Conservation (phyloP, 2,888 invertebrate genomes). For the Euplexia lucipara region DNA sequence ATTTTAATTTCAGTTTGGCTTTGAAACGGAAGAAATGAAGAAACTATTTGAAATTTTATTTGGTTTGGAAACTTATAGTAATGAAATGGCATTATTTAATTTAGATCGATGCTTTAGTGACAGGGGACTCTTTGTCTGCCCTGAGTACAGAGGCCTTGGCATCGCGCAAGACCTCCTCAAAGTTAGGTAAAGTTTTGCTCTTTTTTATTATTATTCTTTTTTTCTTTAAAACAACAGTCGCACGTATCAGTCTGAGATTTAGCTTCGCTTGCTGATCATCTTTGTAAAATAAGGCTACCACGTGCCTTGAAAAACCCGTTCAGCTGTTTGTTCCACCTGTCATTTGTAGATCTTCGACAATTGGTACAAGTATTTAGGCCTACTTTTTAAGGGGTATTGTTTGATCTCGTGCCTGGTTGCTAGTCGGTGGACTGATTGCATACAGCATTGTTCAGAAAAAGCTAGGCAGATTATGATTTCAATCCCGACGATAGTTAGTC, state of each 20-base stretch:
- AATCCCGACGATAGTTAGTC: no score
- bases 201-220: neutral
- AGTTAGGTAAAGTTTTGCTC: constrained; percentile 54
- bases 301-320: no score
- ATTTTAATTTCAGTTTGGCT: constrained; percentile 44
- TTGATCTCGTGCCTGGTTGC: no score
- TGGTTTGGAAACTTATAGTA: constrained; percentile 39
- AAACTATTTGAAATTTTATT: constrained; percentile 61
- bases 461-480: no score
- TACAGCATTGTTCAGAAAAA: no score
- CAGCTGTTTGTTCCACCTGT: no score
- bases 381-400: no score
- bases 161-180: constrained; percentile 63
- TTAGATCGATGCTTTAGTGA: constrained; percentile 59
- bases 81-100: constrained; percentile 46
- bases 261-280: no score
- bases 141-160: constrained; percentile 62
- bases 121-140: constrained; percentile 60
- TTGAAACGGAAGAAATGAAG: constrained; percentile 65
- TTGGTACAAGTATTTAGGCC: no score
- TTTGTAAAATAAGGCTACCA: no score
- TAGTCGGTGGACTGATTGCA: no score
- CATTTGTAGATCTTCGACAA: no score
- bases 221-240: neutral
- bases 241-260: neutral